These are phyloP conservation scores for Semicossyphus pulcher DNA, from an alignment of 2,113 vertebrate genomes.

Conservation along the genomic window DNA sequence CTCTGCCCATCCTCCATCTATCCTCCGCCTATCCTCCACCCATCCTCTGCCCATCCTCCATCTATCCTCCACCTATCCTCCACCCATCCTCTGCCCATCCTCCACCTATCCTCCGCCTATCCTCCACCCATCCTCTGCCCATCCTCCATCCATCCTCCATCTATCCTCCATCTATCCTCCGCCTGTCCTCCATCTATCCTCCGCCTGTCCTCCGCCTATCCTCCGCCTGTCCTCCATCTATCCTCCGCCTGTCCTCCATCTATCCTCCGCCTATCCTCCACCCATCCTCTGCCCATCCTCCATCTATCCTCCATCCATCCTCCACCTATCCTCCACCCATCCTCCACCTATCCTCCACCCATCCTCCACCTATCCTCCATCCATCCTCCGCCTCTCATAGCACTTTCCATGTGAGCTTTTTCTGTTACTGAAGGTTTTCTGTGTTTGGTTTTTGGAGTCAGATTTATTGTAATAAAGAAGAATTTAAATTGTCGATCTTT, in stretches of 20 bases:
- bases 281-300: too few relatives aligned
- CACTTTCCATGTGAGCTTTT: constrained; percentile 30
- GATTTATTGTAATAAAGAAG: constrained; percentile 70
- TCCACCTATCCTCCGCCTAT: background rate
- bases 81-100: too few relatives aligned
- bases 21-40: background rate
- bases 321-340: background rate
- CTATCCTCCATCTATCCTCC: background rate
- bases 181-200: background rate
- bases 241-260: background rate
- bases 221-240: too few relatives aligned
- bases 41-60: too few relatives aligned
- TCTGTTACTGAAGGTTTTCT: constrained; percentile 41
- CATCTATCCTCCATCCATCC: background rate
- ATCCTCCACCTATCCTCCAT: background rate
- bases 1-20: background rate
- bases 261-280: background rate
- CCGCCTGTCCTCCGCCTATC: background rate
- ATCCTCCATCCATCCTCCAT: too few relatives aligned
- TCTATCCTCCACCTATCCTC: background rate
- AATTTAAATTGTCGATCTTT: background rate
- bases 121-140: background rate
- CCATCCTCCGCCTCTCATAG: background rate
- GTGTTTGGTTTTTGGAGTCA: constrained; percentile 28
- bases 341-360: background rate